Percentiles rank a stretch among this genome's conserved stretches.
phyloP scores from a whole-genome alignment of 2,888 invertebrate species.

The Lucinisca nassula region DNA sequence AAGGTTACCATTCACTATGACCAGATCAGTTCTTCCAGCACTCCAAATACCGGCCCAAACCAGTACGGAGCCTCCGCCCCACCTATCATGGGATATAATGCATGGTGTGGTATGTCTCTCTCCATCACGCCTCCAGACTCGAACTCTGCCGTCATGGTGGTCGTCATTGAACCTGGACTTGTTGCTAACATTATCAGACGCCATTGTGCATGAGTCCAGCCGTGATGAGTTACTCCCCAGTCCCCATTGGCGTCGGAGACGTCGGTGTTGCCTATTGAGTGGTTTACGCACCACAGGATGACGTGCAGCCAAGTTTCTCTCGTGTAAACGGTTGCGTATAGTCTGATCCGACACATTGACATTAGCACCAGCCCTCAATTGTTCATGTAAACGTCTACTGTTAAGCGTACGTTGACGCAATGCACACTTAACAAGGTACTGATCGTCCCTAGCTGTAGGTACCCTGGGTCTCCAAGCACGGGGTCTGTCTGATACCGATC shows the following conservation, averaged over 20 bases:
- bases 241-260: not conserved
- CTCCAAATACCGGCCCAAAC: slow-evolving; percentile 1
- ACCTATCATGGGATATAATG: not conserved
- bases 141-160: too few relatives aligned
- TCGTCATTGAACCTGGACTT: not conserved
- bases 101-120: not conserved
- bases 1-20: too few relatives aligned
- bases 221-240: not conserved
- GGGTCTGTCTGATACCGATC: not conserved
- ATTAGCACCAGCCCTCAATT: too few relatives aligned
- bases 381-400: too few relatives aligned
- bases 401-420: not conserved
- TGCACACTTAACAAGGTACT: not conserved
- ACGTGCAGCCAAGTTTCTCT: too few relatives aligned
- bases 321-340: not conserved
- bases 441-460: not conserved
- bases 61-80: too few relatives aligned
- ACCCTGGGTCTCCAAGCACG: not conserved
- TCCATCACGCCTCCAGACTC: not conserved
- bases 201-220: not conserved
- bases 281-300: not conserved
- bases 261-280: not conserved
- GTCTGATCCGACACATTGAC: not conserved
- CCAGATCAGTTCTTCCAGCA: too few relatives aligned
- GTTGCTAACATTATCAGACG: not conserved